Conservation (phyloP, 2,797 vertebrate species). For the Pelochelys cantorii region DNA sequence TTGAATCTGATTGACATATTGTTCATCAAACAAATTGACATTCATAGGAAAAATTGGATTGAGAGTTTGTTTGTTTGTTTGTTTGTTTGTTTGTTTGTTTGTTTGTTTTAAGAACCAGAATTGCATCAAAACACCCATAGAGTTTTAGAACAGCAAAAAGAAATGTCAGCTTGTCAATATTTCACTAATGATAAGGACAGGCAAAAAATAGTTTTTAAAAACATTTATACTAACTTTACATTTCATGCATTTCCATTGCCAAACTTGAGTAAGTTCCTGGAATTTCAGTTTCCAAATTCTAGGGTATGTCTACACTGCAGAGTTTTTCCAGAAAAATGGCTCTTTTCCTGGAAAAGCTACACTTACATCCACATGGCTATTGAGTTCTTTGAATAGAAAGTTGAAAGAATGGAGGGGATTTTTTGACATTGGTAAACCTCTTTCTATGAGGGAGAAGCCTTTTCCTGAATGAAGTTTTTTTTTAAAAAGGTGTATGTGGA, state of each 20-base stretch:
- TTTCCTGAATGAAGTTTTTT: too few species aligned
- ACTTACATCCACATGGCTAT: too few species aligned
- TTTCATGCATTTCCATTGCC: not conserved
- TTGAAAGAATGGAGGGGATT: too few species aligned
- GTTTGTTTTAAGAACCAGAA: constrained; percentile 46
- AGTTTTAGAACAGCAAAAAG: constrained; percentile 55
- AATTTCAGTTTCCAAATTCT: constrained; percentile 51
- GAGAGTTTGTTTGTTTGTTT: not conserved
- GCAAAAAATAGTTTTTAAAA: constrained; percentile 16
- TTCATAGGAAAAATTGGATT: constrained; percentile 72
- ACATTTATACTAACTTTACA: constrained; percentile 25
- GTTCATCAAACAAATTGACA: constrained; percentile 67
- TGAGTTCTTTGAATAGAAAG: too few species aligned
- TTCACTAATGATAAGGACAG: constrained; percentile 43
- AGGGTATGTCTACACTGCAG: not conserved
- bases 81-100: not conserved
- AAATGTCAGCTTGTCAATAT: constrained; percentile 27
- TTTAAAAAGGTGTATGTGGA: too few species aligned
- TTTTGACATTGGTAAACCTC: too few species aligned
- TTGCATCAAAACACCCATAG: constrained; percentile 67
- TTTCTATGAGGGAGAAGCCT: too few species aligned
- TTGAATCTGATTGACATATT: constrained; percentile 26
- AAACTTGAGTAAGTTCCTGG: constrained; percentile 62
- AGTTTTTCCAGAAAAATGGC: too few species aligned
- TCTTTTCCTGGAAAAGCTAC: too few species aligned